Conservation (phyloP, 2,797 vertebrate species). For the Chiroxiphia lanceolata region DNA sequence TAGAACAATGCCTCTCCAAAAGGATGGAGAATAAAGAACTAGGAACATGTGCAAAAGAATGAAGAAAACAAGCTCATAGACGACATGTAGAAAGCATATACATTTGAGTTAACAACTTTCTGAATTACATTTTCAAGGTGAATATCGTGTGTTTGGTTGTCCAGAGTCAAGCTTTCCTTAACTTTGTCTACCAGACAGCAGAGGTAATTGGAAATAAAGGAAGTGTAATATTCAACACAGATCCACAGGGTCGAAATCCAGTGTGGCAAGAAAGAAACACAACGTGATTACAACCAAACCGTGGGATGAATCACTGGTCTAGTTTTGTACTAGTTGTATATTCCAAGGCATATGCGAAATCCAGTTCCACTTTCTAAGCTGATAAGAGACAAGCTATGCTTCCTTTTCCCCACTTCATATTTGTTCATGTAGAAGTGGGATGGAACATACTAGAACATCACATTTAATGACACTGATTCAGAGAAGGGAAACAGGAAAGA, state of each 20-base stretch:
- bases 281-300: background rate
- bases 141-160: background rate
- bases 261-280: background rate
- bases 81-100: background rate
- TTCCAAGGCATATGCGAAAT: background rate
- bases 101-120: background rate
- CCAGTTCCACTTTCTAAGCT: background rate
- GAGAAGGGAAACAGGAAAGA: background rate
- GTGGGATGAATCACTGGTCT: background rate
- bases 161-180: background rate
- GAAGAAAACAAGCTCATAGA: background rate
- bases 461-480: background rate
- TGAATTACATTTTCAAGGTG: background rate
- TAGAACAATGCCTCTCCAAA: background rate
- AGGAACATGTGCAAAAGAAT: background rate
- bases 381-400: too few species aligned
- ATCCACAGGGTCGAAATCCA: background rate
- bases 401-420: background rate
- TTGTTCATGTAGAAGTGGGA: background rate
- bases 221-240: background rate
- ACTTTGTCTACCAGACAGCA: background rate
- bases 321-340: background rate
- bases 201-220: background rate
- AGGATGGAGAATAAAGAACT: background rate
- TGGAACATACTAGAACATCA: background rate